Percentiles rank a stretch among this genome's conserved stretches.
phyloP scores from a whole-genome alignment of 1,140 invertebrate species.

The Papilio polyxenes region DNA sequence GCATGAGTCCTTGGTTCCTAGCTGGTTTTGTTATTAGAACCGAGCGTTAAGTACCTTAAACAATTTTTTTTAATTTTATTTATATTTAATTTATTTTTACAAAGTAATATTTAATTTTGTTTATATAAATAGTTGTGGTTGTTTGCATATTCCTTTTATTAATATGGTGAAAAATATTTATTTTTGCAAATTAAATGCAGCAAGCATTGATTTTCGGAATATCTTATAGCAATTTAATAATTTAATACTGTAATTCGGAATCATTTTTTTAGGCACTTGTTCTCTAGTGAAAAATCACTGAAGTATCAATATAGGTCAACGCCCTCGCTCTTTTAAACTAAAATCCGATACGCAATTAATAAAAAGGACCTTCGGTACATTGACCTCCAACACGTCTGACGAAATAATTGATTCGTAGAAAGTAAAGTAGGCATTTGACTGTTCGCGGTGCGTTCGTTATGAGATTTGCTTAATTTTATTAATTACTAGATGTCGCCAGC shows the following conservation, averaged over 20 bases:
- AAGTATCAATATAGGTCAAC: slow-evolving; percentile 11
- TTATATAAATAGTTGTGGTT: too few relatives aligned
- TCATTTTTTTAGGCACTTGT: not conserved
- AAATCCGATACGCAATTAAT: slow-evolving; percentile 20
- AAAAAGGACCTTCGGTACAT: slow-evolving; percentile 23
- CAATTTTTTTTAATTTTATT: too few relatives aligned
- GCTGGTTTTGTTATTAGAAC: slow-evolving; percentile 24
- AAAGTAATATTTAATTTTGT: not conserved
- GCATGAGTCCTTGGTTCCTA: not conserved
- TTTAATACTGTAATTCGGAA: not conserved
- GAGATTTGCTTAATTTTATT: not conserved
- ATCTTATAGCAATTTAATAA: not conserved
- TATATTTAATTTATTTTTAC: not conserved
- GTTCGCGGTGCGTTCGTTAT: not conserved
- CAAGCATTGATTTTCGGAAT: not conserved
- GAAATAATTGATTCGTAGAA: slow-evolving; percentile 34
- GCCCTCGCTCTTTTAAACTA: slow-evolving; percentile 13
- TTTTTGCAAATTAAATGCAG: too few relatives aligned
- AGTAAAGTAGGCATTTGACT: slow-evolving; percentile 10
- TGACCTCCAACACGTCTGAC: slow-evolving; percentile 13
- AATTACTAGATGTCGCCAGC: not conserved
- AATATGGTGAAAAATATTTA: too few relatives aligned
- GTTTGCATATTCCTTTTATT: too few relatives aligned
- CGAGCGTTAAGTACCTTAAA: not conserved
- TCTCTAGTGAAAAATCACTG: not conserved